Evolutionary conservation across 2,888 invertebrate genomes (phyloP).

Genomic region (Phrixothrix hirtus): DNA sequence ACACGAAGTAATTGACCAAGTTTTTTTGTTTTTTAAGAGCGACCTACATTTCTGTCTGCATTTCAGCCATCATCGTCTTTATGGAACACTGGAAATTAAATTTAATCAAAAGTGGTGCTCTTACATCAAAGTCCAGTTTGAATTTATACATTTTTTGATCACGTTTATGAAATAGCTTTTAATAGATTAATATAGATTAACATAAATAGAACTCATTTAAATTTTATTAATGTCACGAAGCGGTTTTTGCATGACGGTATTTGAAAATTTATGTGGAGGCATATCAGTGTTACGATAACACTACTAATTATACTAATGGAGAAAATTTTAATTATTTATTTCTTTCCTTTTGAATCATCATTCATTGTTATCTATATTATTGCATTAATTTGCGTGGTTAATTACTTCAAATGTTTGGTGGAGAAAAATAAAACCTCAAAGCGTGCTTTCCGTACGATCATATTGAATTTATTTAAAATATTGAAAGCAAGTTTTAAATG

Average conservation of each 20-base stretch:
- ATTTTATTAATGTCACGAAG: conserved; percentile 23
- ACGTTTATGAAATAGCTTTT: neutral
- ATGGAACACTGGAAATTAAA: no score
- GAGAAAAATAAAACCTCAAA: neutral
- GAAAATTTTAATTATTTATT: neutral
- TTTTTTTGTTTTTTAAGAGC: no score
- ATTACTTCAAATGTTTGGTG: conserved; percentile 14
- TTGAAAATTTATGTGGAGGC: conserved; percentile 14
- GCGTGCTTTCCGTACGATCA: no score
- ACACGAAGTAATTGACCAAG: no score
- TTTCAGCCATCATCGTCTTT: no score
- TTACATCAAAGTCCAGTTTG: no score
- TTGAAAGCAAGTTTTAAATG: no score
- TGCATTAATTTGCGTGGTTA: conserved; percentile 15
- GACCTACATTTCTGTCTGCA: no score
- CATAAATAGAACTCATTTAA: conserved; percentile 14
- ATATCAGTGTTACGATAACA: neutral
- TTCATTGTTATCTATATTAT: conserved; percentile 32
- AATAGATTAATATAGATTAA: conserved; percentile 17
- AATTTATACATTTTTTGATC: no score
- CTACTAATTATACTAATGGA: neutral
- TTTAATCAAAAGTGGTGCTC: no score
- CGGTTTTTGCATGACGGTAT: conserved; percentile 24
- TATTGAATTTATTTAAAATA: no score
- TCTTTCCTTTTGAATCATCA: neutral